Evolutionary conservation across 2,888 invertebrate species (phyloP).

Genomic region (Plemyria rubiginata): DNA sequence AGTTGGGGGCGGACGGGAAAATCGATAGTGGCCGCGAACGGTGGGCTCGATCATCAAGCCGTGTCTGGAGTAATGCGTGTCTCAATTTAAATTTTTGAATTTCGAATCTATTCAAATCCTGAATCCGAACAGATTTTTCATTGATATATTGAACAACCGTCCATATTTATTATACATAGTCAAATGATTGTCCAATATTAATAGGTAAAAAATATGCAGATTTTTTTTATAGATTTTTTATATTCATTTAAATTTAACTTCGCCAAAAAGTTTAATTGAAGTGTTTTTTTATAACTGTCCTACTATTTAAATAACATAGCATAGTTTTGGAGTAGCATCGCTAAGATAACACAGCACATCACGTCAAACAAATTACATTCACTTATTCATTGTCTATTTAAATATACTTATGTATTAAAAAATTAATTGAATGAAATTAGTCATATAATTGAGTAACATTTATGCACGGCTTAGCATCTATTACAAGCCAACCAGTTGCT

Average conservation of each 20-base stretch:
- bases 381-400: constrained; percentile 20
- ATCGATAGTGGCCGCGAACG: constrained; percentile 79
- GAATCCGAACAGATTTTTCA: background rate
- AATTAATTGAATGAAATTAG: constrained; percentile 7
- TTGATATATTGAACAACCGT: too few species aligned
- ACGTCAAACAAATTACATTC: constrained; percentile 13
- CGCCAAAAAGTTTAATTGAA: too few species aligned
- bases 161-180: too few species aligned
- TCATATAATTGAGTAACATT: constrained; percentile 12
- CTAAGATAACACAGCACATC: background rate
- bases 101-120: constrained; percentile 29
- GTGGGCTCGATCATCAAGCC: constrained; percentile 68
- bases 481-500: constrained; percentile 7
- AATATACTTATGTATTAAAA: constrained; percentile 1
- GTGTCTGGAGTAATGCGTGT: constrained; percentile 69
- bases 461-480: constrained; percentile 12
- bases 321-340: too few species aligned
- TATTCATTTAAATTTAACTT: too few species aligned
- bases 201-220: too few species aligned
- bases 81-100: constrained; percentile 63
- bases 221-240: too few species aligned
- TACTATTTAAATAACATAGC: too few species aligned
- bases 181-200: too few species aligned
- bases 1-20: constrained; percentile 79
- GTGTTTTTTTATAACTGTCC: too few species aligned